These are phyloP conservation scores for Brienomyrus brachyistius DNA, from an alignment of 2,113 vertebrate species.

Conservation along the genomic window DNA sequence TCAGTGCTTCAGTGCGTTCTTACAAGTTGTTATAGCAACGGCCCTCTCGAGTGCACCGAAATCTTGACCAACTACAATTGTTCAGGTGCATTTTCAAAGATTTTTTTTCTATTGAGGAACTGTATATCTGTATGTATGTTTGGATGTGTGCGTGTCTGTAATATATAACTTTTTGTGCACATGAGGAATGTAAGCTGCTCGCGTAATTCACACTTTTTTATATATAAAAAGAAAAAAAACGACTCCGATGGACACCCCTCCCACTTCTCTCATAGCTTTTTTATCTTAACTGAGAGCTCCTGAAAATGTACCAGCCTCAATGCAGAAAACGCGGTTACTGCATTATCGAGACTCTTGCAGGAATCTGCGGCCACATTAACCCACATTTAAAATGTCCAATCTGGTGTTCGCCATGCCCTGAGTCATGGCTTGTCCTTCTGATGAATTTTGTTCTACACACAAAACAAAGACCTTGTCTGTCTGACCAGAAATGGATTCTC, in stretches of 20 bases:
- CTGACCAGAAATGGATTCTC: background rate
- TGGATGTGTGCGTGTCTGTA: conserved; percentile 1
- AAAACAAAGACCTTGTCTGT: background rate
- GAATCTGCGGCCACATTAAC: background rate
- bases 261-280: background rate
- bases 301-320: background rate
- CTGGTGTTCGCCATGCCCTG: background rate
- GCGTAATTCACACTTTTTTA: background rate
- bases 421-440: background rate
- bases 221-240: background rate
- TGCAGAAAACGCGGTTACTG: background rate
- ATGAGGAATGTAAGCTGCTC: background rate
- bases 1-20: background rate
- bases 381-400: background rate
- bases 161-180: background rate
- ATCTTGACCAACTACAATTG: background rate
- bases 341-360: background rate
- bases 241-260: background rate
- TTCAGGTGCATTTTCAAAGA: conserved; percentile 16
- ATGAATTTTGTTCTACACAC: background rate
- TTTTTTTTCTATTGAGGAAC: background rate
- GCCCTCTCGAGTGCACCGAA: background rate
- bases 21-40: background rate
- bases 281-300: background rate
- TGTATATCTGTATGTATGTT: conserved; percentile 12